Conservation (phyloP, 2,888 invertebrate species). For the Andrena chrysosceles region DNA sequence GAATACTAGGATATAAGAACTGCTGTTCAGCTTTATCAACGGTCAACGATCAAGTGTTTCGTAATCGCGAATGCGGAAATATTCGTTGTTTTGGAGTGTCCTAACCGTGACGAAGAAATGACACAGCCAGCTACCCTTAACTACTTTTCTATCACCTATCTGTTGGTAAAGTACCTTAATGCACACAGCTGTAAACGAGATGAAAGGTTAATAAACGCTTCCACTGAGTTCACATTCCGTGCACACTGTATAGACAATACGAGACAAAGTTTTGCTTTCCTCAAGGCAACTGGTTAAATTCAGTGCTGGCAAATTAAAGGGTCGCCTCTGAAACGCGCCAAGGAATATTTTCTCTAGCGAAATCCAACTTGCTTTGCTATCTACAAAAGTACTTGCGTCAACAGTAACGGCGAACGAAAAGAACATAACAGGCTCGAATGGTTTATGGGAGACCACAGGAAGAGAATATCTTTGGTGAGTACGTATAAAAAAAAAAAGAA, state of each 20-base stretch:
- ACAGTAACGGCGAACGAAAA: neutral
- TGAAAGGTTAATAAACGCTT: neutral
- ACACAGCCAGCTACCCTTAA: too few species aligned
- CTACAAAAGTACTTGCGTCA: neutral
- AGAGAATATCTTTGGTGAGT: neutral
- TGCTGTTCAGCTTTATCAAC: too few species aligned
- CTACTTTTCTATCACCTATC: too few species aligned
- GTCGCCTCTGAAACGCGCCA: neutral
- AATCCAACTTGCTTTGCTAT: too few species aligned
- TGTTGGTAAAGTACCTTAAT: too few species aligned
- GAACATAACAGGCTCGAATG: neutral
- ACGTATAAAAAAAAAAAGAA: neutral
- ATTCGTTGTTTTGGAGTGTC: neutral
- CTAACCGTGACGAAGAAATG: constrained; percentile 3
- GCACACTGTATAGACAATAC: constrained; percentile 7
- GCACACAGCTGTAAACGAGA: neutral
- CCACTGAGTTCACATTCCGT: neutral
- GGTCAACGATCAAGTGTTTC: neutral
- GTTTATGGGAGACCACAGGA: neutral
- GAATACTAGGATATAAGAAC: too few species aligned
- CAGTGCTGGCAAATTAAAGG: neutral
- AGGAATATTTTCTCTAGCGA: neutral
- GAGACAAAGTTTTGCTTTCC: constrained; percentile 20
- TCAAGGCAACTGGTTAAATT: neutral
- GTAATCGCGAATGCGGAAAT: constrained; percentile 21